Percentiles rank a stretch among this genome's conserved stretches.
Conservation (phyloP, 1,140 invertebrate genomes). For the Macrosteles quadrilineatus region DNA sequence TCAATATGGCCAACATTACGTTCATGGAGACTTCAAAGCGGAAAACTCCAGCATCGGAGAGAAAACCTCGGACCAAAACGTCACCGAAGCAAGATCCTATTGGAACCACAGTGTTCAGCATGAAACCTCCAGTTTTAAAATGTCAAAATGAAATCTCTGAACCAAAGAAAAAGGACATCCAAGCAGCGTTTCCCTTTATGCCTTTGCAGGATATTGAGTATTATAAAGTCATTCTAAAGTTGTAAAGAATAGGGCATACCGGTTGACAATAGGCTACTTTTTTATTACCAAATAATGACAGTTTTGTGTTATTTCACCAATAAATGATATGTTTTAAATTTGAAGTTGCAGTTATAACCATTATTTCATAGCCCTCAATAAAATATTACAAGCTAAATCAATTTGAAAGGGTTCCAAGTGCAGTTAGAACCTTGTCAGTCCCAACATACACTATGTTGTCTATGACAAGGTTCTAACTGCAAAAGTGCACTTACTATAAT, state of each 20-base stretch:
- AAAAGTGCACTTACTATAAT: not conserved
- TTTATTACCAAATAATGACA: not conserved
- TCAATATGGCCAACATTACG: slow-evolving; percentile 9
- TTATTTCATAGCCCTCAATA: not conserved
- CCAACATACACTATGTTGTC: not conserved
- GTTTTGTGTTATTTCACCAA: not conserved
- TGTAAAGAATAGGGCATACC: slow-evolving; percentile 1
- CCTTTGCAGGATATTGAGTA: slow-evolving; percentile 22
- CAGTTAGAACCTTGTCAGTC: slow-evolving; percentile 29
- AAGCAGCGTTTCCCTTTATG: slow-evolving; percentile 17
- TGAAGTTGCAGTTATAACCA: not conserved
- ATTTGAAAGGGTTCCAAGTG: slow-evolving; percentile 24
- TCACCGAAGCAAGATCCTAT: too few relatives aligned
- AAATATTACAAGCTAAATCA: not conserved
- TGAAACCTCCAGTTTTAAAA: slow-evolving; percentile 1
- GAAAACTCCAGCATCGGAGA: not conserved
- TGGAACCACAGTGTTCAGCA: not conserved
- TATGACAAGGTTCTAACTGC: slow-evolving; percentile 19
- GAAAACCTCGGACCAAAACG: not conserved
- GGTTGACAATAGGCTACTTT: not conserved
- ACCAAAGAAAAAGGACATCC: slow-evolving; percentile 3
- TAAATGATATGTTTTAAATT: not conserved
- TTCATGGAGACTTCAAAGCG: not conserved
- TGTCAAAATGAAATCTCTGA: not conserved
- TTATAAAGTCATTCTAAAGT: slow-evolving; percentile 15